phyloP scores from a whole-genome alignment of 2,797 vertebrate species.

The Coracias cyanogaster region DNA sequence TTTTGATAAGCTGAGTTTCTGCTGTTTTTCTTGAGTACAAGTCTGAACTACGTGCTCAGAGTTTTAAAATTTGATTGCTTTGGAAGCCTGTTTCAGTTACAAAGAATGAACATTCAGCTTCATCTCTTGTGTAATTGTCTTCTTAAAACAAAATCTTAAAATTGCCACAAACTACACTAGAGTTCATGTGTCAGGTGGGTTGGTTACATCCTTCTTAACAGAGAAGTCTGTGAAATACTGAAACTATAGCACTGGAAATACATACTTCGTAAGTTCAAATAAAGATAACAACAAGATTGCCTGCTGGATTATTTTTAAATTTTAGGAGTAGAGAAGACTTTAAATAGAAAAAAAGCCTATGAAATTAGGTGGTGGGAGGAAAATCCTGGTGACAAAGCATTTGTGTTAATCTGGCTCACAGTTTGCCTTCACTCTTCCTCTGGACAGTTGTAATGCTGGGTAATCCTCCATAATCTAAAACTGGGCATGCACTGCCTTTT shows the following conservation, averaged over 20 bases:
- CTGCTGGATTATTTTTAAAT: background rate
- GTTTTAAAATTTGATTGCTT: background rate
- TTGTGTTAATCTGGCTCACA: background rate
- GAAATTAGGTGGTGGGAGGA: background rate
- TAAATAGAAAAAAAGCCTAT: background rate
- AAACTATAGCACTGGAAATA: background rate
- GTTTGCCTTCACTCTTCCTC: background rate
- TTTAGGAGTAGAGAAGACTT: background rate
- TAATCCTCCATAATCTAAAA: constrained; percentile 11
- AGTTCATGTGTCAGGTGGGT: background rate
- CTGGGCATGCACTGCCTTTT: background rate
- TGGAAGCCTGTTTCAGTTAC: background rate
- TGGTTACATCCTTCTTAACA: background rate
- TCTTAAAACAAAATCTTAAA: background rate
- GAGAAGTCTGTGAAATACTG: background rate
- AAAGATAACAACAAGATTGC: background rate
- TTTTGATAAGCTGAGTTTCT: background rate
- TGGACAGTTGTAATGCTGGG: background rate
- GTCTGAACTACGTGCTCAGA: background rate
- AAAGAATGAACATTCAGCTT: background rate
- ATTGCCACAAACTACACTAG: background rate
- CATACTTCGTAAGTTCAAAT: background rate
- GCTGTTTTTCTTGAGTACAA: background rate
- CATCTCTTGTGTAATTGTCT: background rate
- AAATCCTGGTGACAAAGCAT: background rate